Conservation (phyloP, 1,140 invertebrate genomes). For the Physella acuta region DNA sequence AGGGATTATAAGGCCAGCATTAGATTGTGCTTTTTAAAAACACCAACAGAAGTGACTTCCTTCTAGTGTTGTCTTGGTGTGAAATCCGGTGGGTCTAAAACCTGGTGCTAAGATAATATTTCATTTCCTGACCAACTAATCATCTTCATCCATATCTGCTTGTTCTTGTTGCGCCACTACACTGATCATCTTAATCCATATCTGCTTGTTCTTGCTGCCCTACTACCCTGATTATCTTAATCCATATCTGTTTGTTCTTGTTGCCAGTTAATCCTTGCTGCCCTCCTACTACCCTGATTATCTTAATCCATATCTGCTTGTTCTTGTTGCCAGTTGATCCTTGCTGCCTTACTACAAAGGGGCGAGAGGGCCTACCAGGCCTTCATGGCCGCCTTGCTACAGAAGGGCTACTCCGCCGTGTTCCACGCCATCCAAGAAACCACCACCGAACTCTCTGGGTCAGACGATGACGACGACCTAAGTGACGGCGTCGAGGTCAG, state of each 20-base stretch:
- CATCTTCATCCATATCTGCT: background rate
- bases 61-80: too few relatives aligned
- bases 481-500: background rate
- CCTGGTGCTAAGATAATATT: too few relatives aligned
- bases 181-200: too few relatives aligned
- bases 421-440: constrained; percentile 28
- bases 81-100: too few relatives aligned
- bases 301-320: background rate
- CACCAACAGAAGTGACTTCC: too few relatives aligned
- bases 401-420: constrained; percentile 24
- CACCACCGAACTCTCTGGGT: background rate
- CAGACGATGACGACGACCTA: background rate
- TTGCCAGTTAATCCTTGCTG: too few relatives aligned
- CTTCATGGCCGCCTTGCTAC: constrained; percentile 28
- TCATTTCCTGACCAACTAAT: too few relatives aligned
- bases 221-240: too few relatives aligned
- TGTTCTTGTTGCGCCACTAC: background rate
- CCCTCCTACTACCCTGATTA: too few relatives aligned
- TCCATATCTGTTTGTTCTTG: background rate
- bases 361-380: constrained; percentile 23
- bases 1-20: too few relatives aligned
- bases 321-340: constrained; percentile 17
- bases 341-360: constrained; percentile 25
- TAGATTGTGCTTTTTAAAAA: too few relatives aligned
- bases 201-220: too few relatives aligned